phyloP scores from a whole-genome alignment of 2,888 invertebrate species.

The Chrysodeixis includens region DNA sequence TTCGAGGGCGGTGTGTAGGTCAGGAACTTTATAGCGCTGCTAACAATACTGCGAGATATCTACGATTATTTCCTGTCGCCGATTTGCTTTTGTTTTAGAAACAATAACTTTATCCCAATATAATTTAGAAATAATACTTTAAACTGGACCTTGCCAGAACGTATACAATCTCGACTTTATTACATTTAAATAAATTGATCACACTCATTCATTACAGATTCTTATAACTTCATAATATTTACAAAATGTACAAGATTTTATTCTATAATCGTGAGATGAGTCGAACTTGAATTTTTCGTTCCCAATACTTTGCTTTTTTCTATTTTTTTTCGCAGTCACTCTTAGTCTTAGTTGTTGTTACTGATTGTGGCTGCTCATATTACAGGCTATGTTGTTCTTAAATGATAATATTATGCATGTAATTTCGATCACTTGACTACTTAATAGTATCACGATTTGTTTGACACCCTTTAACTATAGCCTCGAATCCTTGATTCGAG shows the following conservation, averaged over 20 bases:
- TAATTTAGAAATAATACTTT: slow-evolving; percentile 35
- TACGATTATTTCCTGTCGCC: slow-evolving; percentile 14
- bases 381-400: slow-evolving; percentile 12
- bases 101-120: slow-evolving; percentile 13
- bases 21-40: slow-evolving; percentile 36
- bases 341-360: slow-evolving; percentile 37
- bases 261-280: slow-evolving; percentile 44
- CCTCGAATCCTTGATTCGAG: background rate
- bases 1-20: slow-evolving; percentile 11
- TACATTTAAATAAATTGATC: slow-evolving; percentile 59
- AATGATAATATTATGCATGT: slow-evolving; percentile 13
- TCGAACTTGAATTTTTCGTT: slow-evolving; percentile 39
- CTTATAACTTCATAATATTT: slow-evolving; percentile 71
- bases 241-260: slow-evolving; percentile 73
- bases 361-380: slow-evolving; percentile 19
- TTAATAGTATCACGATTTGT: background rate
- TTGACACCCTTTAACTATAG: background rate
- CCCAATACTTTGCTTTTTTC: slow-evolving; percentile 29
- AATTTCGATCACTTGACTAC: background rate
- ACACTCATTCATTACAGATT: slow-evolving; percentile 63
- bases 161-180: slow-evolving; percentile 43
- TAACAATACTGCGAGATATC: slow-evolving; percentile 34
- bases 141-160: slow-evolving; percentile 17
- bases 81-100: background rate
- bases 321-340: slow-evolving; percentile 26